Base-by-base conservation (phyloP, 2,113 vertebrate species). In the Crotalus horridus region DNA sequence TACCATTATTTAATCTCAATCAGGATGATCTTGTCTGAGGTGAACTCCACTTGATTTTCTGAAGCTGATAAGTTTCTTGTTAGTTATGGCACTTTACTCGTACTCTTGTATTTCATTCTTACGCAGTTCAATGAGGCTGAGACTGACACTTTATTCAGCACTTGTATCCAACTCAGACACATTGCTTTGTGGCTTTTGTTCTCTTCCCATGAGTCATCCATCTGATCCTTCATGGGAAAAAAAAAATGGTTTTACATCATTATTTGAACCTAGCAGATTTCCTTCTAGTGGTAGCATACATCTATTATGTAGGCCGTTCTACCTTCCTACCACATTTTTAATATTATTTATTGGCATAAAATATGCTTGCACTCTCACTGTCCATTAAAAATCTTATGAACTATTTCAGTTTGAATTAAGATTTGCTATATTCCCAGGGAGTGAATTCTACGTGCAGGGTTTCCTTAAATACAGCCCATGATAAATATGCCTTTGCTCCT, bases 11-110 rank as follows among this genome's bases (percentile, higher is more conserved):
- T 93, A 58, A 48, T 11, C 54, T 56, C 69, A 17, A 91, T 39
- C 11, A 91, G 11, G 13, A 85, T 1, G 4, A 51, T 81, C 39
- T 51, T 54, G 20, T 48, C 0, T 0, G 46, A 93, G 74, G 85
- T 91, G 87, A 92, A 53, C n/a, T 26, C 59, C 4, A 5, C 29
- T 51, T 54, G 55, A 93, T 39, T 56, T 89, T 29, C 39, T 48
- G 90, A 89, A 61, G 92, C 39, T 43, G 90, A 59, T 91, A 89
- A 15, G 4, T 93, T 94, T 94, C 85, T 93, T 93, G 33, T 24
- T 81, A 81, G 69, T 81, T 81, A 39, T 7, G 20, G 33, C 33
- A 81, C 69, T 81, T 81, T 15, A 39, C 33, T 39, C 0, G 0
- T 3, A 11, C 1, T 94, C 90, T 88, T 59, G 5, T 88, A 90